Percentiles rank a stretch among this genome's conserved stretches.
phyloP scores from a whole-genome alignment of 2,888 invertebrate species.

The Troilus luridus region DNA sequence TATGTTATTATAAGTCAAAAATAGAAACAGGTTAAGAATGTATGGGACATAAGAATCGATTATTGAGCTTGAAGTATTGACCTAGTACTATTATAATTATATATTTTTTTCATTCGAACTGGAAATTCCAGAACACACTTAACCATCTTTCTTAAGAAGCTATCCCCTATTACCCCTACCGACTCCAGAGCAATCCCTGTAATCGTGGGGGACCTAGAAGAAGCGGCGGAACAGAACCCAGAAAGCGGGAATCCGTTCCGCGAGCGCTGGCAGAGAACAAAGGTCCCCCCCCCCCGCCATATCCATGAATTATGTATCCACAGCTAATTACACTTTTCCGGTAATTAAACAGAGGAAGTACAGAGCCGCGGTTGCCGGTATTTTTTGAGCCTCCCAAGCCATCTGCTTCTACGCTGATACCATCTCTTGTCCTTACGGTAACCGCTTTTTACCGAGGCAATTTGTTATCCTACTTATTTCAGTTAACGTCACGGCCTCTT shows the following conservation, averaged over 20 bases:
- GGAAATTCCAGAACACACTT: too few relatives aligned
- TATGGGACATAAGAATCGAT: too few relatives aligned
- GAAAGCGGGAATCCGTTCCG: constrained; percentile 38
- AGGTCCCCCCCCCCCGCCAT: not conserved
- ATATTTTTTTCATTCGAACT: too few relatives aligned
- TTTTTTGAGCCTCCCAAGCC: constrained; percentile 47
- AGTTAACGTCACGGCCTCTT: not conserved
- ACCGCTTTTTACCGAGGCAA: constrained; percentile 36
- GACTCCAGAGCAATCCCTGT: too few relatives aligned
- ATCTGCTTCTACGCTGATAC: constrained; percentile 4
- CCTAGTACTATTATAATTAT: too few relatives aligned
- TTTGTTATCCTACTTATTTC: constrained; percentile 25
- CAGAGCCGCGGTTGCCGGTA: constrained; percentile 42
- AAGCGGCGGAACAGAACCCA: not conserved
- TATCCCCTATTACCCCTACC: not conserved
- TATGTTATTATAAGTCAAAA: too few relatives aligned
- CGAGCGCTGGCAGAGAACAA: constrained; percentile 11
- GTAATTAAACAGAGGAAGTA: constrained; percentile 55
- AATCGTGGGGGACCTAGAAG: not conserved
- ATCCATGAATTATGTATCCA: constrained; percentile 56
- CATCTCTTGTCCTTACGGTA: constrained; percentile 47
- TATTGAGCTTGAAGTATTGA: too few relatives aligned
- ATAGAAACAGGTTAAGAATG: too few relatives aligned
- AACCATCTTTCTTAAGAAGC: too few relatives aligned
- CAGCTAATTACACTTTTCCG: constrained; percentile 51